These are phyloP conservation scores for Reticulitermes speratus DNA, from an alignment of 1,140 invertebrate genomes.

Conservation along the genomic window DNA sequence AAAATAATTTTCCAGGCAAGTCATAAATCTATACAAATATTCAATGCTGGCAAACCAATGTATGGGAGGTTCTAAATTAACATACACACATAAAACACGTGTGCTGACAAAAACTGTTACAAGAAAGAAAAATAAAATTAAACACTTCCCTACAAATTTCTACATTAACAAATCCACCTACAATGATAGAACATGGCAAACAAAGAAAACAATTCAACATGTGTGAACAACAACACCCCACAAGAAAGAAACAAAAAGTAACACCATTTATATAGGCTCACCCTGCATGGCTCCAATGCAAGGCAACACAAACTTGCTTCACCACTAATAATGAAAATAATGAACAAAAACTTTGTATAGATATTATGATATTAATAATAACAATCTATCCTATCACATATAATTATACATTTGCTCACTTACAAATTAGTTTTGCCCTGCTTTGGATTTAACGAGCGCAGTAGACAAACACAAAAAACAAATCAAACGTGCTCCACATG, in stretches of 20 bases:
- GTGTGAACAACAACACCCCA: slow-evolving; percentile 24
- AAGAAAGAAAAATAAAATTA: slow-evolving; percentile 24
- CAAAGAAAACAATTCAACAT: slow-evolving; percentile 25
- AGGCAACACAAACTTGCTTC: slow-evolving; percentile 17
- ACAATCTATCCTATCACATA: slow-evolving; percentile 11
- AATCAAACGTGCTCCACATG: slow-evolving; percentile 15
- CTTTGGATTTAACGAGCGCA: neutral
- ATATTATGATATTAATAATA: slow-evolving; percentile 22
- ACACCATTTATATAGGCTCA: slow-evolving; percentile 22
- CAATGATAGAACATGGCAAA: slow-evolving; percentile 24
- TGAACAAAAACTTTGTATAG: neutral
- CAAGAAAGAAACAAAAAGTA: neutral
- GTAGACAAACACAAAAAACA: slow-evolving; percentile 1
- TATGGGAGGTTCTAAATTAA: neutral
- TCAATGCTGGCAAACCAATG: neutral
- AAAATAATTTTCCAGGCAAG: slow-evolving; percentile 1
- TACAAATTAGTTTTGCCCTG: slow-evolving; percentile 13
- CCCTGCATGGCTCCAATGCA: slow-evolving; percentile 24
- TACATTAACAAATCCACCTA: slow-evolving; percentile 28
- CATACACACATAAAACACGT: slow-evolving; percentile 2
- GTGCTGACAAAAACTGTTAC: slow-evolving; percentile 24
- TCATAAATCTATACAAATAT: slow-evolving; percentile 5
- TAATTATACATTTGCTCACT: neutral
- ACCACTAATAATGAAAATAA: slow-evolving; percentile 22
- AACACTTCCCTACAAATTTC: slow-evolving; percentile 13